Base-by-base conservation (phyloP, 1,140 invertebrate genomes). In the Ostrea denselamellosa region DNA sequence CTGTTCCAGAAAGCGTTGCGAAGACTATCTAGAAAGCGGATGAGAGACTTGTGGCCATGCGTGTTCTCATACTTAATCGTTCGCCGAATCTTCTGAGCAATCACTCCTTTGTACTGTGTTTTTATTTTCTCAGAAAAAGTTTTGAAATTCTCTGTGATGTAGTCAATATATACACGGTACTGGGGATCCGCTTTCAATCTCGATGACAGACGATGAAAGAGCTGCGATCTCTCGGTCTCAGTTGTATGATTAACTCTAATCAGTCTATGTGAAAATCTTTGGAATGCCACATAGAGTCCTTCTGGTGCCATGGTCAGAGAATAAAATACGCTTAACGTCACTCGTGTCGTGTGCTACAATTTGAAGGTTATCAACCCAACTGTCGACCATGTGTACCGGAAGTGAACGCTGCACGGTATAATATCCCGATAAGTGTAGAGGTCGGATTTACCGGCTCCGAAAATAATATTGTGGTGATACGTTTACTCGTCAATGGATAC, bases 21-120 rank as follows among this genome's bases (percentile, higher is more conserved):
- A 28, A 77, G 28, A 77, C 68, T 77, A 22, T 77, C 22, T 17
- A 77, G 28, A 34, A 77, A 77, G 12, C 68, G 25, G 28, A 77
- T 77, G 5, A 77, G 68, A 14, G 68, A 77, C 25, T 77, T 77
- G 25, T 77, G 68, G 9, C 68, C 68, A 34, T 77, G 68, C 25
- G 68, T 77, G 25, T 77, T 77, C 28, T 77, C 68, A 25, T 77
- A 77, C 25, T 77, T 9, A 25, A 77, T 77, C 28, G 68, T 77
- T 25, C 68, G 68, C 68, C 68, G 22, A 28, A 77, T 77, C 25
- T 34, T 77, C 68, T 77, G 68, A 28, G 68, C 68, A 77, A 77
- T 77, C 25, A 77, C 68, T 77, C 68, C 68, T 77, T 77, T 77
- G 28, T 77, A 77, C 25, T 77, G 68, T 14, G 68, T 77, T 77